Percentiles rank a stretch among this genome's conserved stretches.
phyloP scores from a whole-genome alignment of 30 jellyfish, hydroid and myxozoan species.

The Catostylus mosaicus region DNA sequence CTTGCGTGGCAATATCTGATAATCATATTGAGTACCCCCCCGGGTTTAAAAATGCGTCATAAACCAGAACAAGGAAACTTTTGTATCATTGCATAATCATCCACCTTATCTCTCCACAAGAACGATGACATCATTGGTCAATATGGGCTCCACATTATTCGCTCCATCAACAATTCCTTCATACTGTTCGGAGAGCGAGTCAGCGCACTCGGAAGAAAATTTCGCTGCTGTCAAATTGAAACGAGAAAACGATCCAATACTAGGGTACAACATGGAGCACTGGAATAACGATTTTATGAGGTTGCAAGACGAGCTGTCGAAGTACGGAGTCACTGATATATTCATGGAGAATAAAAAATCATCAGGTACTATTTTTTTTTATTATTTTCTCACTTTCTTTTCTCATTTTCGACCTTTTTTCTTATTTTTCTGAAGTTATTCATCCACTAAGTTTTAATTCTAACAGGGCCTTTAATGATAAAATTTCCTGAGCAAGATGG shows the following conservation, averaged over 20 bases:
- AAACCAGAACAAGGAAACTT: neutral
- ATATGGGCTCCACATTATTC: constrained; percentile 57
- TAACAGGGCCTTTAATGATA: no score
- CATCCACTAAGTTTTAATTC: no score
- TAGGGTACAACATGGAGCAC: constrained; percentile 46
- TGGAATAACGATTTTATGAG: constrained; percentile 47
- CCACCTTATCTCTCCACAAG: no score
- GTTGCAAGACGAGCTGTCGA: constrained; percentile 40
- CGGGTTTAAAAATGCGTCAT: no score
- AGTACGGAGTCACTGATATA: constrained; percentile 59
- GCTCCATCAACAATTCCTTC: constrained; percentile 25
- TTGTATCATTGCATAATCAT: neutral
- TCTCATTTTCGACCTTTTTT: no score
- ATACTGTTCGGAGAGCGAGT: constrained; percentile 53
- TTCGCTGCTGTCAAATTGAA: neutral
- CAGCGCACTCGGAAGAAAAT: neutral
- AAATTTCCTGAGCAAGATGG: no score
- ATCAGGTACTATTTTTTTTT: constrained; percentile 4
- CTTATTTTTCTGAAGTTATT: no score
- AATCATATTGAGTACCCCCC: no score
- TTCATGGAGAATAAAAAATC: constrained; percentile 45
- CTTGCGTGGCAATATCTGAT: neutral
- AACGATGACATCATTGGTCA: constrained; percentile 60
- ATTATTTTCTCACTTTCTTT: no score
- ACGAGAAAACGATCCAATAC: constrained; percentile 50